Evolutionary conservation across 2,797 vertebrate species (phyloP), one percentile per base, ranked within the genome.

Genomic region (Neopelma chrysocephalum): DNA sequence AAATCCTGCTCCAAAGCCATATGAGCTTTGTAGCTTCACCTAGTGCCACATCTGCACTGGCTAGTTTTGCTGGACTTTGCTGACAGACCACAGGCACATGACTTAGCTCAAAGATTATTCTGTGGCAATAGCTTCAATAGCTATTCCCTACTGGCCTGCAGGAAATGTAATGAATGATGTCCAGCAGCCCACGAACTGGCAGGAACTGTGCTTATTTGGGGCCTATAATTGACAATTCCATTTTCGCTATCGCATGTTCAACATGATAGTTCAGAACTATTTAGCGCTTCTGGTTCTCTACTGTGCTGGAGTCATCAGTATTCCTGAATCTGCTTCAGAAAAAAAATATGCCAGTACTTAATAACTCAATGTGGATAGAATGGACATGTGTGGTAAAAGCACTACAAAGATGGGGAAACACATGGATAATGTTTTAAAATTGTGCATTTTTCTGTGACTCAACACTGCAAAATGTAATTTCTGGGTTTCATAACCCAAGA

Each of bases 381-480:
- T 2, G 15, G 43, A 62, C 12, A 8, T 0, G 2, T 23, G 11
- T 11, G 6, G 38, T 47, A 73, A 82, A 82, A 56, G 9, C 1
- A 5, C n/a, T 53, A n/a, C 14, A 38, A 53, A 80, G 45, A 34
- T 0, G 3, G 17, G 21, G 12, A 8, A 3, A 54, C 13, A 51
- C 7, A 34, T 0, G 0, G 11, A 43, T 5, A 61, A 6, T 2
- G 50, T 13, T 60, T 69, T 60, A 15, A 58, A 70, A 25, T 27
- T 32, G 9, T 48, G 15, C 22, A 31, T 34, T 72, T 47, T 66
- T 36, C 53, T 53, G 11, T 66, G 76, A 40, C 62, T 81, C 48
- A 40, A 38, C 16, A 43, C 14, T 16, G n/a, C 40, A 87, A 45
- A 89, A 66, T 6, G 18, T 12, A 1, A 73, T 27, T 70, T 78